Base-by-base conservation (phyloP, 1,140 invertebrate species). In the Anastatus disparis region DNA sequence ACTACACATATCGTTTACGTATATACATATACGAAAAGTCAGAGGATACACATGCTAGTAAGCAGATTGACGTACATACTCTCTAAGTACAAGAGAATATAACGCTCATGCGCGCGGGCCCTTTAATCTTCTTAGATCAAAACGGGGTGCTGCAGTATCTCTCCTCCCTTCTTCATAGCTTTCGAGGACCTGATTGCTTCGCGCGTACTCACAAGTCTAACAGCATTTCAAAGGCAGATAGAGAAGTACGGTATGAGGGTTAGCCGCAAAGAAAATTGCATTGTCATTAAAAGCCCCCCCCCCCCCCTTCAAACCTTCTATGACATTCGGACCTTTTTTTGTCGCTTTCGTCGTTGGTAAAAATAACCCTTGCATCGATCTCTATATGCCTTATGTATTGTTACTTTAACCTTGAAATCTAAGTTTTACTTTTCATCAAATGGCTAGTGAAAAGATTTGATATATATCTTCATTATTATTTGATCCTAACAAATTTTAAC, bases 71-170 rank as follows among this genome's bases (percentile, higher is more conserved):
- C n/a, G n/a, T n/a, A n/a, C n/a, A n/a, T n/a, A n/a, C n/a, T n/a
- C n/a, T n/a, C n/a, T n/a, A n/a, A n/a, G n/a, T 17, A 35, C 20
- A 35, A 15, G 55, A 20, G 10, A 58, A 27, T 13, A n/a, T n/a
- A 52, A 22, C n/a, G n/a, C n/a, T n/a, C n/a, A n/a, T n/a, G n/a
- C 46, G 15, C 53, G 22, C 20, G 55, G 55, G 71, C 73, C 79
- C 80, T 81, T 81, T 81, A 81, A 81, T 81, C 81, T 82, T 81
- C 75, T 72, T 72, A 77, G 80, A 81, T 82, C 79, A 79, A 81
- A 82, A 81, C 76, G 76, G 73, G 22, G 63, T 74, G 40, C 53
- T 46, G 56, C 50, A 46, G 62, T n/a, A 15, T 12, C 31, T 9
- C 31, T 69, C 53, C 70, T 63, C 61, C 52, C 12, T 7, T 53